Base-by-base conservation (phyloP, 2,888 invertebrate species). In the Acronicta leporina region DNA sequence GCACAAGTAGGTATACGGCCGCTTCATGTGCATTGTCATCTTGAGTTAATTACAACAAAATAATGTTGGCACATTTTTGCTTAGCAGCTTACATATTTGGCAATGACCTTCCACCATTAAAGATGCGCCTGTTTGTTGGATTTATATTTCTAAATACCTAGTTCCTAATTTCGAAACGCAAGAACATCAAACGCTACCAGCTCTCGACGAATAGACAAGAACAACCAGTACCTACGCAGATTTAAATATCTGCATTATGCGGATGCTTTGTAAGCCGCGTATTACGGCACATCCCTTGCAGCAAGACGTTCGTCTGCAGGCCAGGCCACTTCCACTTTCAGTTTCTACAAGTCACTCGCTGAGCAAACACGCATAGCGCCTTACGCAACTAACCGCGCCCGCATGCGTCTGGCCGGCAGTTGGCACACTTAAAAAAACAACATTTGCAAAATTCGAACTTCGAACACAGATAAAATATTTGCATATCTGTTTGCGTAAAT, bases 401-500 rank as follows among this genome's bases (percentile, higher is more conserved):
- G 81, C 91, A 90, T 90, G 92, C 88, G 90, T 88, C 79, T 91
- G 92, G 90, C 91, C 92, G 92, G 90, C 92, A 92, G 90, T 91
- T 92, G 92, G 90, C 92, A 92, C 77, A 92, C 90, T 86, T 91
- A 84, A 84, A 81, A 83, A 79, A 77, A 54, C 49, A 61, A 58
- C 46, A 68, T 70, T 69, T 66, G 50, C 57, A 69, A 72, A 68
- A 68, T 66, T 72, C 68, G 71, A 77, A 77, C 59, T 66, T 72
- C 68, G 71, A 77, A 77, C 59, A 58, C 56, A 52, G 77, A 68
- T 74, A 73, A 63, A 20, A 68, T 55, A 73, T 75, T 70, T 63
- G 51, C 65, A 68, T 78, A 73, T 65, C 68, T 65, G 58, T 63
- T 20, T 66, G 55, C 52, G 53, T 44, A 51, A 71, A 56, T 65